These are phyloP conservation scores for Lapara coniferarum DNA, from an alignment of 2,888 invertebrate species.

Conservation along the genomic window DNA sequence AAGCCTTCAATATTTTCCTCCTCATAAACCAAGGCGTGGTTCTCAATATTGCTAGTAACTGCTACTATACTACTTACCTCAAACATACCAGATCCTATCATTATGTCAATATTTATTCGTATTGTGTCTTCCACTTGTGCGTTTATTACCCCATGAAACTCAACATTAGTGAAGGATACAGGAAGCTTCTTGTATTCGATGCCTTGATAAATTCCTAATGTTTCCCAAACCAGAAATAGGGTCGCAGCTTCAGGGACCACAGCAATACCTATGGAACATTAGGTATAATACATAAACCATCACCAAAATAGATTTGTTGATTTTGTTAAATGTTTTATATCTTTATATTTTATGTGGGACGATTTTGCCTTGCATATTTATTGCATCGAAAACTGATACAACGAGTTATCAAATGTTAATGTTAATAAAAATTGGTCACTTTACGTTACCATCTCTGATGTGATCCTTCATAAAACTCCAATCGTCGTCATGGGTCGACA, in stretches of 20 bases:
- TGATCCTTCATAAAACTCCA: slow-evolving; percentile 21
- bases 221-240: slow-evolving; percentile 73
- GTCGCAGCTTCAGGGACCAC: slow-evolving; percentile 86
- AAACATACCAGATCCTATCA: slow-evolving; percentile 28
- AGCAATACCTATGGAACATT: slow-evolving; percentile 68
- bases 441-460: slow-evolving; percentile 39
- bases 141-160: slow-evolving; percentile 32
- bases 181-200: slow-evolving; percentile 49
- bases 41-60: too few relatives aligned
- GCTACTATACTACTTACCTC: slow-evolving; percentile 25
- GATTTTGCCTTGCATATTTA: too few relatives aligned
- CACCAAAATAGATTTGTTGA: too few relatives aligned
- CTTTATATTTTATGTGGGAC: too few relatives aligned
- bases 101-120: slow-evolving; percentile 27
- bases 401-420: too few relatives aligned
- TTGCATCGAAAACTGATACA: too few relatives aligned
- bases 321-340: too few relatives aligned
- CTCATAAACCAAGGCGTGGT: too few relatives aligned
- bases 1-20: too few relatives aligned
- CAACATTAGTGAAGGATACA: slow-evolving; percentile 33
- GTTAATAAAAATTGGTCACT: too few relatives aligned
- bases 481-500: slow-evolving; percentile 1
- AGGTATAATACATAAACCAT: too few relatives aligned
- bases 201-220: slow-evolving; percentile 63
- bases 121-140: slow-evolving; percentile 31